phyloP scores from a whole-genome alignment of 2,888 invertebrate genomes.

The Phaedon cochleariae region DNA sequence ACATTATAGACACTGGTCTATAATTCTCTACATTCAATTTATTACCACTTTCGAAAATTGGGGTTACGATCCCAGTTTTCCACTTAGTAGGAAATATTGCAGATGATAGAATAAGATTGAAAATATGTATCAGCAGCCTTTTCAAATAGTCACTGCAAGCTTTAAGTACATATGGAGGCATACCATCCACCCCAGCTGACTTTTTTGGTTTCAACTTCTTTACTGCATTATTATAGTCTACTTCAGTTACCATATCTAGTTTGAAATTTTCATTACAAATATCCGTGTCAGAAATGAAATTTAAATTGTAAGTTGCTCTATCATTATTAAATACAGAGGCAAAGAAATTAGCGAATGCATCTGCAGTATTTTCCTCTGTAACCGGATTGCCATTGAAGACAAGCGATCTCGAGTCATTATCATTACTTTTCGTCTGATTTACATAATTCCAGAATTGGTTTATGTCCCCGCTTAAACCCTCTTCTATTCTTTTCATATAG shows the following conservation, averaged over 20 bases:
- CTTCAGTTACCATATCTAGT: not conserved
- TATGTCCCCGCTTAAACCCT: not conserved
- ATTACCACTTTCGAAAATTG: not conserved
- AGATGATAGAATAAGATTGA: too few species aligned
- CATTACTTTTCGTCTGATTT: not conserved
- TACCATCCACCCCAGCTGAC: not conserved
- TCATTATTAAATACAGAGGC: not conserved
- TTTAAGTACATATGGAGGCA: too few species aligned
- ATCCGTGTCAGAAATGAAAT: not conserved
- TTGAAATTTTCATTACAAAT: not conserved
- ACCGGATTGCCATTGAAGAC: not conserved
- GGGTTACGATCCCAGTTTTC: not conserved
- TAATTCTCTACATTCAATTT: not conserved
- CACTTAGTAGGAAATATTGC: not conserved
- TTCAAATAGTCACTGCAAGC: not conserved
- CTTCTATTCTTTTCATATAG: not conserved
- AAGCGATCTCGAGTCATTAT: not conserved
- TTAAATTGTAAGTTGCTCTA: not conserved
- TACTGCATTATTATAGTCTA: not conserved
- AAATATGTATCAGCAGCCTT: not conserved
- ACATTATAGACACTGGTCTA: not conserved
- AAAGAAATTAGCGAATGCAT: not conserved
- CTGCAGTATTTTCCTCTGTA: not conserved
- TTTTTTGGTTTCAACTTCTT: not conserved
- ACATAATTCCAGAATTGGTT: not conserved